phyloP scores from a whole-genome alignment of 2,113 vertebrate genomes.

The Cyanoliseus patagonus region DNA sequence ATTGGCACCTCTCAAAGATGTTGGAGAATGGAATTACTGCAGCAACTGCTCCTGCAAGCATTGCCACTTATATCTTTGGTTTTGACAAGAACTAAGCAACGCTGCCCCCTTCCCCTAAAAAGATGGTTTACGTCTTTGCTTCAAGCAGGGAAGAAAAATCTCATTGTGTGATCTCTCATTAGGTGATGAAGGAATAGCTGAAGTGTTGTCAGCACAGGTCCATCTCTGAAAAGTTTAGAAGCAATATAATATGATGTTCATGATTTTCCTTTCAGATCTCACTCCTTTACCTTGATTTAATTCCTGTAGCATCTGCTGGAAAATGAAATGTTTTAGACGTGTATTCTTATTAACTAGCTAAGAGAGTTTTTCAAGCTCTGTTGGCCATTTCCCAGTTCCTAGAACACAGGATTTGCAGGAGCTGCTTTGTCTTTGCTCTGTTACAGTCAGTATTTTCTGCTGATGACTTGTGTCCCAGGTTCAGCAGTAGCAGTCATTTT shows the following conservation, averaged over 20 bases:
- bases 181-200: not conserved
- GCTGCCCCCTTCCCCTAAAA: not conserved
- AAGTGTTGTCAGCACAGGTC: not conserved
- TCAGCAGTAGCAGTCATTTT: too few species aligned
- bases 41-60: not conserved
- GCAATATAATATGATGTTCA: not conserved
- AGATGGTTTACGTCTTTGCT: not conserved
- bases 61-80: not conserved
- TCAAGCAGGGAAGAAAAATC: not conserved
- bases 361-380: not conserved
- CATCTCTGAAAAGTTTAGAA: not conserved
- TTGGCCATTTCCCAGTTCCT: not conserved
- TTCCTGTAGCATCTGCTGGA: not conserved
- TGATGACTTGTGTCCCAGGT: not conserved
- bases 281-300: not conserved
- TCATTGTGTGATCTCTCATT: not conserved
- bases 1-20: not conserved
- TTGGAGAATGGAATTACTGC: not conserved
- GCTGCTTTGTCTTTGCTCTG: not conserved
- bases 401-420: not conserved
- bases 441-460: not conserved
- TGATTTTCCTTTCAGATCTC: not conserved
- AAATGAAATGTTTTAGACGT: not conserved
- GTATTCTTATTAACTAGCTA: not conserved
- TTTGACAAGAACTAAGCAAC: not conserved